A percentile compares a stretch with the other conserved stretches of the same genome.
Evolutionary conservation across 2,113 vertebrate genomes (phyloP).

Genomic region (Xyrauchen texanus): DNA sequence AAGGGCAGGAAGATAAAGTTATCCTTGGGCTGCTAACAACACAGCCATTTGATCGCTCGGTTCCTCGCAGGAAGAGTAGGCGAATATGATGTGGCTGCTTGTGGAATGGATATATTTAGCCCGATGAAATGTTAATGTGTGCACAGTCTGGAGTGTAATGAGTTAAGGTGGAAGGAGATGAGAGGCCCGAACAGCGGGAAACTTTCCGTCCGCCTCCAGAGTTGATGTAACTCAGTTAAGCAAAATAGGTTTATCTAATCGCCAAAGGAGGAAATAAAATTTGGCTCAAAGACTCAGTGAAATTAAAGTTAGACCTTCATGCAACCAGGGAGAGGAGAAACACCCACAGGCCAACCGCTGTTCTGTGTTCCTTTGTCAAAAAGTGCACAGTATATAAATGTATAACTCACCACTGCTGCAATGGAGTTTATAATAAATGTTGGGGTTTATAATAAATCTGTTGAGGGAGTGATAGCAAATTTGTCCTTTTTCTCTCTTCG

Average conservation of each 20-base stretch:
- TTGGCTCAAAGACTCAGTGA: conserved; percentile 51
- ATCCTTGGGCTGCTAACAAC: no score
- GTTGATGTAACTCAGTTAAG: conserved; percentile 48
- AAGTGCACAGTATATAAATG: background rate
- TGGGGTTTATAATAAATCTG: no score
- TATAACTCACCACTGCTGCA: background rate
- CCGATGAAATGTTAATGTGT: conserved; percentile 4
- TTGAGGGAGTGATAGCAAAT: no score
- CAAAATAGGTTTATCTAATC: conserved; percentile 54
- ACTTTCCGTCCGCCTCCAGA: conserved; percentile 13
- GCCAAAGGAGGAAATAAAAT: conserved; percentile 45
- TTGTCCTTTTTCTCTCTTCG: no score
- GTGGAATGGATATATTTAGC: conserved; percentile 5
- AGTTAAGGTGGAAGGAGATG: conserved; percentile 31
- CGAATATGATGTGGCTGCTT: conserved; percentile 8
- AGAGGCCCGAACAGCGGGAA: conserved; percentile 39
- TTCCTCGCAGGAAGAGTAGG: background rate
- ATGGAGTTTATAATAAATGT: no score
- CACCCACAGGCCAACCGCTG: conserved; percentile 25
- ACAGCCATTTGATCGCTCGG: background rate
- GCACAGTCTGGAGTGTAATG: background rate
- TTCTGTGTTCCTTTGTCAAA: conserved; percentile 18
- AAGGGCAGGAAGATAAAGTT: background rate
- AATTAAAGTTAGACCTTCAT: conserved; percentile 44
- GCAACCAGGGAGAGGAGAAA: conserved; percentile 36